Evolutionary conservation across 1,140 invertebrate genomes (phyloP), one percentile per base, ranked within the genome.

Genomic region (Procambarus virginalis): DNA sequence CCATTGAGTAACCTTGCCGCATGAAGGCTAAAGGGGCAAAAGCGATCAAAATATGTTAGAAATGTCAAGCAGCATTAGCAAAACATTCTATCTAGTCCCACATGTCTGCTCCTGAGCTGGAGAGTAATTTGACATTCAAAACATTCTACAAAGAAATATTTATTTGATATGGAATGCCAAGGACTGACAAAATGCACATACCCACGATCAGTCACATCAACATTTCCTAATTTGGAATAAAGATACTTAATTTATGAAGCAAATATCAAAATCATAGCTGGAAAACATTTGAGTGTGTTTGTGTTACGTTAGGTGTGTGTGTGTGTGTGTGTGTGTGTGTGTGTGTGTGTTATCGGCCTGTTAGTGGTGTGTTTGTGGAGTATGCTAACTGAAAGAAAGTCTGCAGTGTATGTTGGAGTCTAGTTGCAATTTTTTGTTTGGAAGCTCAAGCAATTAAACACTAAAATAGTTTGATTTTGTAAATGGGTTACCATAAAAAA

Each of bases 1-100:
- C 84, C 49, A 58, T 49, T 85, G 20, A 85, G 68, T 34, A 77
- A 49, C 45, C 60, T 77, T 4, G 84, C 84, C 34, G 73, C 84
- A 85, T 45, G 84, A 51, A 76, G 70, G 75, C 84, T 85, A 73
- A 12, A 58, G 51, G 73, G 73, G n/a, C 75, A 77, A 77, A 85
- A 77, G 84, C 84, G 22, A 64, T 68, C 58, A 14, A 20, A 17
- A 78, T 12, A 78, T 78, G 49, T 34, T 73, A 73, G 34, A 73
- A 73, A 73, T 6, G 68, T 73, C 22, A 73, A 73, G 22, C 68
- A 73, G n/a, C 68, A 73, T 73, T 34, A 8, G n/a, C 68, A 34
- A 73, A 68, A 68, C 22, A 20, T 2, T 64, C 68, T 73, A 34
- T 22, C 68, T 73, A 73, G n/a, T 73, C 68, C 22, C 68, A 34